These are phyloP conservation scores for Myrmecophaga tridactyla DNA, from an alignment of 2,113 vertebrate species.

Conservation along the genomic window DNA sequence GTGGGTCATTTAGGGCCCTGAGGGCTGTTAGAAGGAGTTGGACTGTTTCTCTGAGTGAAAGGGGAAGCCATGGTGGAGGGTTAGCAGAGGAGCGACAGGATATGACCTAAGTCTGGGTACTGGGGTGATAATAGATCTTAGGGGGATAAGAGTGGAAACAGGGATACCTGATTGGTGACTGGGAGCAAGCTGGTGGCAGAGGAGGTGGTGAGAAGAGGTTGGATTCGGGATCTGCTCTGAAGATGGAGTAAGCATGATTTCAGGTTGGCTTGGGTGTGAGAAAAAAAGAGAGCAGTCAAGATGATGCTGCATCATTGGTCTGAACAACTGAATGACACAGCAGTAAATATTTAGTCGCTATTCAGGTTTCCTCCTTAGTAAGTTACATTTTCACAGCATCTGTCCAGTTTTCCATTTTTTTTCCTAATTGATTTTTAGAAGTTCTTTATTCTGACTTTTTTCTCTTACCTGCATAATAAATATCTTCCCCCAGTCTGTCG, in stretches of 20 bases:
- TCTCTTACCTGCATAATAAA: not conserved
- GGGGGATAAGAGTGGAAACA: not conserved
- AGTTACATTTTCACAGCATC: too few species aligned
- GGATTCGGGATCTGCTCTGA: not conserved
- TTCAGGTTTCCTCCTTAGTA: too few species aligned
- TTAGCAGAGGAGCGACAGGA: too few species aligned
- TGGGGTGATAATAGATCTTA: not conserved
- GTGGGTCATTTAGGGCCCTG: too few species aligned
- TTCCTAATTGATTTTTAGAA: too few species aligned
- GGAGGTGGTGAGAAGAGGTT: not conserved
- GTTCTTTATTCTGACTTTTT: not conserved
- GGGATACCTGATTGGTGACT: not conserved
- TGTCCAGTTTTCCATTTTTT: too few species aligned
- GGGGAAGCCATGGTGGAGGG: too few species aligned
- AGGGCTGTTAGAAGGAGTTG: too few species aligned
- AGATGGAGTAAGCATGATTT: not conserved
- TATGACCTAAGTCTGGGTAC: not conserved
- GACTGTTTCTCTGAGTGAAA: too few species aligned
- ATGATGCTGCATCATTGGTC: too few species aligned
- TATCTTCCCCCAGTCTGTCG: not conserved
- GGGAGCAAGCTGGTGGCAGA: not conserved
- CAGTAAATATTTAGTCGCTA: too few species aligned
- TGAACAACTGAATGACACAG: too few species aligned
- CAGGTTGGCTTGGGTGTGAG: not conserved
- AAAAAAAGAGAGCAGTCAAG: not conserved